These are phyloP conservation scores for Chamaetylas fuelleborni DNA, from an alignment of 2,113 vertebrate genomes.

Conservation along the genomic window DNA sequence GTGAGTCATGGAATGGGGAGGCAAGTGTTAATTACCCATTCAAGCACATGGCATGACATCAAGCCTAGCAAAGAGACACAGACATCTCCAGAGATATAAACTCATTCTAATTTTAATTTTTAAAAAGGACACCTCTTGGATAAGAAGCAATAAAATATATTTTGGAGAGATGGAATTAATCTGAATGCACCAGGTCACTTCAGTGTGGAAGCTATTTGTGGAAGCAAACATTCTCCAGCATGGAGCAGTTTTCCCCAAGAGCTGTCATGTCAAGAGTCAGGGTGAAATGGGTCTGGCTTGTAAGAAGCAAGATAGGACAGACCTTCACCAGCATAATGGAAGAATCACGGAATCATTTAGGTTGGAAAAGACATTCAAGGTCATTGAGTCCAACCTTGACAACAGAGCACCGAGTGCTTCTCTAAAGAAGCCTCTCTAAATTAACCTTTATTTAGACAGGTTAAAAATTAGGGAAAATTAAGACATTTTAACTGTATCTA, in stretches of 20 bases:
- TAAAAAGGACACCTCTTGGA: background rate
- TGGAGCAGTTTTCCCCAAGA: background rate
- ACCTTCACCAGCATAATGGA: accelerated
- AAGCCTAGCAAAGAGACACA: background rate
- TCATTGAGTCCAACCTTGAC: background rate
- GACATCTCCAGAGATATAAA: background rate
- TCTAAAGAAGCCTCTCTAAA: background rate
- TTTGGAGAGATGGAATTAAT: background rate
- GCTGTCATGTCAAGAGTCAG: background rate
- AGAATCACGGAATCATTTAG: background rate
- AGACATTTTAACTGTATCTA: background rate
- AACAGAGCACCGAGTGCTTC: background rate
- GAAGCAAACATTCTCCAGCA: background rate
- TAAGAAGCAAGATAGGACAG: background rate
- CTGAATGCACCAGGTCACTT: background rate
- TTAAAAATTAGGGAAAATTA: background rate
- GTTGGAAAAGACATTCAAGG: background rate
- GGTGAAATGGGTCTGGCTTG: background rate
- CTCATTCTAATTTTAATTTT: background rate
- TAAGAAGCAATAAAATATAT: background rate
- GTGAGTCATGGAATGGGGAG: background rate
- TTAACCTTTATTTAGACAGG: background rate
- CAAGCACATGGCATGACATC: background rate
- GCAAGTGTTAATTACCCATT: background rate
- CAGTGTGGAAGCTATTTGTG: background rate